A percentile compares a stretch with the other conserved stretches of the same genome.
phyloP scores from a whole-genome alignment of 2,888 invertebrate genomes.

The Zygogramma bicolorata region DNA sequence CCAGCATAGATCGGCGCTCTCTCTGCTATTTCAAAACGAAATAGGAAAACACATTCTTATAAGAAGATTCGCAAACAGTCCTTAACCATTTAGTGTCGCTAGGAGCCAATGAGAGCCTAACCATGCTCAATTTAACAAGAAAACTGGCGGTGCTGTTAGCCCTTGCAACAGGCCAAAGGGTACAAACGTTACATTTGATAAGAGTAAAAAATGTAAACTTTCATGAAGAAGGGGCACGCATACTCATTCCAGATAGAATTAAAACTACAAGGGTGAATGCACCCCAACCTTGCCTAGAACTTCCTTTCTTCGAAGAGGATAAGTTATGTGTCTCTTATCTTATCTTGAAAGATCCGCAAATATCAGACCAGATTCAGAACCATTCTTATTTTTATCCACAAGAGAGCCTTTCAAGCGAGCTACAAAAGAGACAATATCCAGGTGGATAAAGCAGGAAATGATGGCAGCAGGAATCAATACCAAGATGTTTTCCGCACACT shows the following conservation, averaged over 20 bases:
- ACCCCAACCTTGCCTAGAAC: conserved; percentile 19
- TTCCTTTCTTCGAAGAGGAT: conserved; percentile 22
- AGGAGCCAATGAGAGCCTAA: not conserved
- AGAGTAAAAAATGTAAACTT: conserved; percentile 9
- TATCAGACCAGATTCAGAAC: no score
- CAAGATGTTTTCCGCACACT: conserved; percentile 7
- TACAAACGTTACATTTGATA: conserved; percentile 27
- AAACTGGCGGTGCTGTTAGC: conserved; percentile 21
- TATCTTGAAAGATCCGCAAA: no score
- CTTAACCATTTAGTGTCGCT: conserved; percentile 29
- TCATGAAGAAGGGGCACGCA: conserved; percentile 14
- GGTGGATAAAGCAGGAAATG: conserved; percentile 39
- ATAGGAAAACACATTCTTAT: conserved; percentile 40
- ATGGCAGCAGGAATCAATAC: conserved; percentile 9
- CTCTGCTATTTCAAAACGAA: conserved; percentile 38
- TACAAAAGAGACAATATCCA: conserved; percentile 36
- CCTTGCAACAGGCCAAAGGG: conserved; percentile 16
- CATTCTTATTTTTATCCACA: conserved; percentile 22
- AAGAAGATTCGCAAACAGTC: conserved; percentile 43
- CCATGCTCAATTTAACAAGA: conserved; percentile 1
- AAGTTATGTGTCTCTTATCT: conserved; percentile 27
- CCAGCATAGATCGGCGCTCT: conserved; percentile 49
- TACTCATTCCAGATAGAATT: conserved; percentile 26
- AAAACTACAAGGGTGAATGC: conserved; percentile 25
- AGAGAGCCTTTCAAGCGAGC: conserved; percentile 38